Evolutionary conservation across 2,113 vertebrate species (phyloP).

Genomic region (Xerus inauris): DNA sequence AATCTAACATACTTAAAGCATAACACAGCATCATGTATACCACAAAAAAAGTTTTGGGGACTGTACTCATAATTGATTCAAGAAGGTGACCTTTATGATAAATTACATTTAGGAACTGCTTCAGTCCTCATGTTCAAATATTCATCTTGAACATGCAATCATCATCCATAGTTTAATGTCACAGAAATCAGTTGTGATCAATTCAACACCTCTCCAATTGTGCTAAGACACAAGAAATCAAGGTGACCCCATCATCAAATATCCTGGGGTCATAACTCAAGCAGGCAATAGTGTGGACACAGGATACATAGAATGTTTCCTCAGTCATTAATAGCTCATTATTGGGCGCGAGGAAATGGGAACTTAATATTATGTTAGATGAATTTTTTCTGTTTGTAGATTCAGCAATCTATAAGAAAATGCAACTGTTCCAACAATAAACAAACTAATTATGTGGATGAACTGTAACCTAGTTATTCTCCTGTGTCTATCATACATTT

Average conservation of each 20-base stretch:
- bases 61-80: not conserved
- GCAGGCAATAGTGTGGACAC: not conserved
- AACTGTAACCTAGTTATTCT: not conserved
- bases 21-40: not conserved
- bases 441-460: not conserved
- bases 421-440: not conserved
- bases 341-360: not conserved
- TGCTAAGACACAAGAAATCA: not conserved
- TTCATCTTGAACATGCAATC: not conserved
- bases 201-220: not conserved
- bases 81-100: conserved; percentile 26
- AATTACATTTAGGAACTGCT: conserved; percentile 10
- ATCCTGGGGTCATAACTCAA: not conserved
- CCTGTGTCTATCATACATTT: not conserved
- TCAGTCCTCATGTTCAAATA: conserved; percentile 28
- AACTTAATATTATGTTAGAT: not conserved
- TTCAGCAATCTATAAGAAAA: not conserved
- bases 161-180: not conserved
- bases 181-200: conserved; percentile 30
- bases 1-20: not conserved
- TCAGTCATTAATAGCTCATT: not conserved
- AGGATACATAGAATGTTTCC: not conserved
- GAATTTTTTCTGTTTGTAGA: not conserved
- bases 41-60: not conserved
- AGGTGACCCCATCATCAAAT: not conserved